Conservation (phyloP, 1,140 invertebrate genomes). For the Pachyrhynchus sulphureomaculatus region DNA sequence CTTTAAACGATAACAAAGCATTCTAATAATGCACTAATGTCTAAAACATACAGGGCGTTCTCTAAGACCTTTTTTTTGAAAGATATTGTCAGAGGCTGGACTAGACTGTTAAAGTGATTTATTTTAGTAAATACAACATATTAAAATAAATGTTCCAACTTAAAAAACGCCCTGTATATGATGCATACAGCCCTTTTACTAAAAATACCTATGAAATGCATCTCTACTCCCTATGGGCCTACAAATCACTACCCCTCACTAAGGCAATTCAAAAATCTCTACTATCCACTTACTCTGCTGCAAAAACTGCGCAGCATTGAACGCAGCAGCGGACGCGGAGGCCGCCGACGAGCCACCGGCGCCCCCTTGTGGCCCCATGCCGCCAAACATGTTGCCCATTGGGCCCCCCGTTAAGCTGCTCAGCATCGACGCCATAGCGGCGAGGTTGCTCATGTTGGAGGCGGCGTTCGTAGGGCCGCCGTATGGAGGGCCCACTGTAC, state of each 20-base stretch:
- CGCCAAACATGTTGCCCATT: constrained; percentile 46
- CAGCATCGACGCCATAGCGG: constrained; percentile 51
- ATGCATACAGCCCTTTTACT: too few species aligned
- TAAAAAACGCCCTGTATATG: too few species aligned
- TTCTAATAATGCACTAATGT: too few species aligned
- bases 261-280: neutral
- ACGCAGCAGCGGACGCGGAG: constrained; percentile 50
- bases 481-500: constrained; percentile 46
- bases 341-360: constrained; percentile 42
- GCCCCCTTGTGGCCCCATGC: constrained; percentile 41
- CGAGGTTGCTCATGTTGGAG: constrained; percentile 44
- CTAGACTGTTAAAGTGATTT: too few species aligned
- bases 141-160: too few species aligned
- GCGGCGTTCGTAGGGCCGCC: constrained; percentile 20
- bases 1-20: too few species aligned
- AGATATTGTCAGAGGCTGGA: too few species aligned
- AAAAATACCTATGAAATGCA: neutral
- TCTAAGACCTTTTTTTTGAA: too few species aligned
- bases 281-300: constrained; percentile 71
- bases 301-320: constrained; percentile 70
- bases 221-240: neutral
- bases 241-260: neutral
- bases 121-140: too few species aligned
- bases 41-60: too few species aligned
- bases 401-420: constrained; percentile 45